phyloP scores from a whole-genome alignment of 2,888 invertebrate species.

The Proisotoma minuta region DNA sequence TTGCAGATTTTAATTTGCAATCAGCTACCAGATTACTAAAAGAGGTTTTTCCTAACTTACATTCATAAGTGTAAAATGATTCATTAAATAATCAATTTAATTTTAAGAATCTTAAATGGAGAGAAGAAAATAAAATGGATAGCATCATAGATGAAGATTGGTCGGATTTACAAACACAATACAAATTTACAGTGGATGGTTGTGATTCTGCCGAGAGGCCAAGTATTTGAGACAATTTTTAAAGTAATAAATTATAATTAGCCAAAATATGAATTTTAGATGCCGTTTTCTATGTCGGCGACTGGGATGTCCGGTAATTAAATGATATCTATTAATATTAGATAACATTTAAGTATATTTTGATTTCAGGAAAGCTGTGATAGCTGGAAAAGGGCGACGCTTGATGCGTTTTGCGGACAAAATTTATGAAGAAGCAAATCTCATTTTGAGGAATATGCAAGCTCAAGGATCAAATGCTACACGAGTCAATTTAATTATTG shows the following conservation, averaged over 20 bases:
- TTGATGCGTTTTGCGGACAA: not conserved
- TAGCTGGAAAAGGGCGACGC: not conserved
- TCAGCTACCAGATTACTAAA: too few relatives aligned
- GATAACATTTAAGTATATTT: not conserved
- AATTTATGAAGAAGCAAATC: not conserved
- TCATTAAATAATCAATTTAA: too few relatives aligned
- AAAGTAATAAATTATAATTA: not conserved
- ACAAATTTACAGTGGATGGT: not conserved
- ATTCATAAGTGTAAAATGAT: not conserved
- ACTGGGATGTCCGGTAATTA: not conserved
- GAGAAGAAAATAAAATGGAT: slow-evolving; percentile 9
- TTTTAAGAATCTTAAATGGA: slow-evolving; percentile 3
- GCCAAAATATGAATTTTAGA: not conserved
- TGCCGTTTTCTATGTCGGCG: not conserved
- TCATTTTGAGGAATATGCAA: not conserved
- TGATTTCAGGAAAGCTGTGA: not conserved
- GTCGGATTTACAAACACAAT: not conserved
- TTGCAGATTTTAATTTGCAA: not conserved
- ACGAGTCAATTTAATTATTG: not conserved
- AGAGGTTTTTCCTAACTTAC: too few relatives aligned
- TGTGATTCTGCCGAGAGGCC: slow-evolving; percentile 4
- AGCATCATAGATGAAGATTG: slow-evolving; percentile 7
- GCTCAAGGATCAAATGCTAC: not conserved
- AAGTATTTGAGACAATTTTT: not conserved
- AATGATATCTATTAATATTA: not conserved